phyloP scores from a whole-genome alignment of 2,888 invertebrate genomes.

The Acrobasis repandana region DNA sequence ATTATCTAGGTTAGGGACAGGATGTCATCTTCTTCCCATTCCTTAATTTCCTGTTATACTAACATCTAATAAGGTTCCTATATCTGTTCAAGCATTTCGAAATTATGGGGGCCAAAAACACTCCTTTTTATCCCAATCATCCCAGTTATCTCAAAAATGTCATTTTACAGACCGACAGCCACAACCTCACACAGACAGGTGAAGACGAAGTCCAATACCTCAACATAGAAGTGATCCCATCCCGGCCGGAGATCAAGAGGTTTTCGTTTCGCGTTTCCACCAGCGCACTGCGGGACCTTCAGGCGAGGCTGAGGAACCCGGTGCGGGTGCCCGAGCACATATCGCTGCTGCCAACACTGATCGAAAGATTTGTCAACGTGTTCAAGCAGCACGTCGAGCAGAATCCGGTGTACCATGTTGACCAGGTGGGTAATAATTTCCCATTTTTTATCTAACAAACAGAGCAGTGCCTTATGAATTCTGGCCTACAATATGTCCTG shows the following conservation, averaged over 20 bases:
- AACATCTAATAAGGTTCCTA: too few relatives aligned
- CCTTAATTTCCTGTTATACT: too few relatives aligned
- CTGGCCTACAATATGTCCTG: too few relatives aligned
- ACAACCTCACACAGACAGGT: conserved; percentile 86
- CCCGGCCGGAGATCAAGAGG: conserved; percentile 79
- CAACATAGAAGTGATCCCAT: conserved; percentile 89
- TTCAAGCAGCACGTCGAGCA: conserved; percentile 89
- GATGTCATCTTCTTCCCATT: too few relatives aligned
- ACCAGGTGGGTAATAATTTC: conserved; percentile 66
- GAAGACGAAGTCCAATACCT: conserved; percentile 89
- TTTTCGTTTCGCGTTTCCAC: conserved; percentile 91
- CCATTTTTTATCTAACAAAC: too few relatives aligned
- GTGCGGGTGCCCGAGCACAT: conserved; percentile 66
- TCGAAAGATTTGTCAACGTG: conserved; percentile 92
- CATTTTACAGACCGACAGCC: conserved; percentile 85
- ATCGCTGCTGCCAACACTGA: conserved; percentile 85
- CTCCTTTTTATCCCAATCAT: too few relatives aligned
- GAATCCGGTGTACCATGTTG: conserved; percentile 85
- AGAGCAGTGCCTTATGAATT: too few relatives aligned
- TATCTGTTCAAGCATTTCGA: too few relatives aligned
- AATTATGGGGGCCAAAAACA: too few relatives aligned
- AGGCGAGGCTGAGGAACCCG: conserved; percentile 54
- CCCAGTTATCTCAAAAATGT: too few relatives aligned
- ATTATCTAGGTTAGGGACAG: too few relatives aligned
- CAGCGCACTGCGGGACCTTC: conserved; percentile 89